A percentile compares a stretch with the other conserved stretches of the same genome.
phyloP scores from a whole-genome alignment of 2,888 invertebrate genomes.

The Ceriagrion tenellum region DNA sequence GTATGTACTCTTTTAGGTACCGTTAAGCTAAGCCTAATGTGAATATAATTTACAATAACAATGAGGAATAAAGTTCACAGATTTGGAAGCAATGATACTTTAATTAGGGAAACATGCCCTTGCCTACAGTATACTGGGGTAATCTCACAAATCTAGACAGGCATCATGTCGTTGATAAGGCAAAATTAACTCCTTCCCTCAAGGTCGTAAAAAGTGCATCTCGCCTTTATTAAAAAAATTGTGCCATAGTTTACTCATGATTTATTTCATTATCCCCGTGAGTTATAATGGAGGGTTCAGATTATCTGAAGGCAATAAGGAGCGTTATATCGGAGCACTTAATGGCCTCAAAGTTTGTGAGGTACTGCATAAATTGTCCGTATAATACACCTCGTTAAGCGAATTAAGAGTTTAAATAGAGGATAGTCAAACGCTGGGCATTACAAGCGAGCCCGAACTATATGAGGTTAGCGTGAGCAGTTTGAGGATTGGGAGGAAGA shows the following conservation, averaged over 20 bases:
- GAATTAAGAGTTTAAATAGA: conserved; percentile 16
- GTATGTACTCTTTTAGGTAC: no score
- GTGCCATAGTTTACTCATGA: not conserved
- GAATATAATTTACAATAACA: no score
- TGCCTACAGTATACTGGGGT: no score
- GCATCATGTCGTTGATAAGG: no score
- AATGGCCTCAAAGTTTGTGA: conserved; percentile 25
- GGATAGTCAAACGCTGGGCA: not conserved
- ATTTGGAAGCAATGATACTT: no score
- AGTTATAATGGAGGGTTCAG: not conserved
- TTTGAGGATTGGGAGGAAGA: not conserved
- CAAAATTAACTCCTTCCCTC: no score
- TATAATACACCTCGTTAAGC: conserved; percentile 39
- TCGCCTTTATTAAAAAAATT: not conserved
- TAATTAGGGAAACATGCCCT: no score
- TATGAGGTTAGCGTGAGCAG: not conserved
- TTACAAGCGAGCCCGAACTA: not conserved
- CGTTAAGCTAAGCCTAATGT: no score
- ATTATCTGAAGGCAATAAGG: conserved; percentile 24
- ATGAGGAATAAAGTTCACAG: no score
- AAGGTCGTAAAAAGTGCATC: not conserved
- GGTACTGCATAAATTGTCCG: conserved; percentile 22
- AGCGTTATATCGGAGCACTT: not conserved
- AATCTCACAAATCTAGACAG: no score
- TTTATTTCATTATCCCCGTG: not conserved